Conservation (phyloP, 2,113 vertebrate species). For the Anarhynchus alexandrinus region DNA sequence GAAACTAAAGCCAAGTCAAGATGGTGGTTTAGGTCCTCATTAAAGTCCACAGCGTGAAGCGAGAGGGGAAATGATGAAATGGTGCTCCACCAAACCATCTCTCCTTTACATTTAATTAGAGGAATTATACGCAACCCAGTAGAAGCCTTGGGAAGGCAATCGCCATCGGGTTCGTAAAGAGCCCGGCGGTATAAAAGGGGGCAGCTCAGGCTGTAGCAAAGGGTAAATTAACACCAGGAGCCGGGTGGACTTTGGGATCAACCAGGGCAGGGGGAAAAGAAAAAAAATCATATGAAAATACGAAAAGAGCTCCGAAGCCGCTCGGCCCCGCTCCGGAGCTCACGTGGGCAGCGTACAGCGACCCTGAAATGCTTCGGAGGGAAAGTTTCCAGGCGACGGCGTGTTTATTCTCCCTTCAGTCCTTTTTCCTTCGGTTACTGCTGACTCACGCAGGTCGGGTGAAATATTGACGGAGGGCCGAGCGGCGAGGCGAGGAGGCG, state of each 20-base stretch:
- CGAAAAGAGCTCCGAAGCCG: neutral
- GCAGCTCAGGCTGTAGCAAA: neutral
- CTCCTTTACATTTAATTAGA: slow-evolving; percentile 78
- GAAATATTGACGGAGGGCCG: slow-evolving; percentile 13
- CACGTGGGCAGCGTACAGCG: neutral
- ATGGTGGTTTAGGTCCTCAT: slow-evolving; percentile 75
- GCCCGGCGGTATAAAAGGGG: neutral
- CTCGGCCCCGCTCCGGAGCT: neutral
- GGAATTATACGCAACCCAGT: slow-evolving; percentile 69
- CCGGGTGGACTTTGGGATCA: slow-evolving; percentile 33
- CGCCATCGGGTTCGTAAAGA: slow-evolving; percentile 48
- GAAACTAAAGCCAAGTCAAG: slow-evolving; percentile 75
- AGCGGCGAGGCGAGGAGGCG: slow-evolving; percentile 5
- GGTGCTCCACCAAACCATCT: slow-evolving; percentile 67
- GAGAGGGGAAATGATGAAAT: slow-evolving; percentile 68
- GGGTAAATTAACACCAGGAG: slow-evolving; percentile 29
- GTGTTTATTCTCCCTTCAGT: slow-evolving; percentile 29
- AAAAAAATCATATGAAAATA: neutral
- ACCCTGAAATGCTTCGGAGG: neutral
- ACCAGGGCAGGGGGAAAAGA: neutral
- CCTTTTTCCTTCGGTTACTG: slow-evolving; percentile 55
- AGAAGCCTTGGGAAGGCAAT: slow-evolving; percentile 68
- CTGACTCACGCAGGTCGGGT: slow-evolving; percentile 62
- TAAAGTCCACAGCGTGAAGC: slow-evolving; percentile 74
- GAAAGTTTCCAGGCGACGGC: slow-evolving; percentile 13